phyloP scores from a whole-genome alignment of 2,797 vertebrate species.

The Eurystomus glaucurus region DNA sequence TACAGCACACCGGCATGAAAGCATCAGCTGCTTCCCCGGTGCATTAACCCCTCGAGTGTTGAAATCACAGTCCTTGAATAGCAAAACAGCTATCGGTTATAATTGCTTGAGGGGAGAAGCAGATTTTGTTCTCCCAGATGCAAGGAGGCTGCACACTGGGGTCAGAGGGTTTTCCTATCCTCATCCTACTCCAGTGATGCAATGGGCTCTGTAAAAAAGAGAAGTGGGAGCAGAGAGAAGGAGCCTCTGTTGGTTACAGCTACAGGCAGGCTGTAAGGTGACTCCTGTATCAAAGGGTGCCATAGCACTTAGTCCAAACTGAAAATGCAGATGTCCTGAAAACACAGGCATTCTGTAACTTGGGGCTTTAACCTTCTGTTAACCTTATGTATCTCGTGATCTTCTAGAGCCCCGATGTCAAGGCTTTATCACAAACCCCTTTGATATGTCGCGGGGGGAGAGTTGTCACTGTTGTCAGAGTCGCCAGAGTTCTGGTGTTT shows the following conservation, averaged over 20 bases:
- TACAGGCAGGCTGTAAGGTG: neutral
- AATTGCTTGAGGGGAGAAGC: constrained; percentile 57
- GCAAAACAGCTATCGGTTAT: constrained; percentile 50
- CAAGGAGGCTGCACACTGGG: neutral
- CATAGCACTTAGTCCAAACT: neutral
- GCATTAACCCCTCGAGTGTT: constrained; percentile 72
- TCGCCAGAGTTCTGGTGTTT: neutral
- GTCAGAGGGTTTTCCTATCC: constrained; percentile 3
- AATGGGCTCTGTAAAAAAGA: neutral
- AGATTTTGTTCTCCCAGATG: constrained; percentile 13
- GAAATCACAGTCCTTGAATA: constrained; percentile 56
- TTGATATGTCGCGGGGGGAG: neutral
- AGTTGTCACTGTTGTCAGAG: neutral
- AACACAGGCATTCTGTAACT: neutral
- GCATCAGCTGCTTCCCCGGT: constrained; percentile 68
- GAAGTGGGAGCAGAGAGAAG: neutral
- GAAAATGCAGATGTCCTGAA: constrained; percentile 10
- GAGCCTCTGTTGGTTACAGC: neutral
- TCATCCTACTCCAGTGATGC: neutral
- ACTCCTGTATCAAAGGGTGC: neutral
- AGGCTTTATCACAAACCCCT: neutral
- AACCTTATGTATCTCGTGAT: neutral
- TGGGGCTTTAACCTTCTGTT: constrained; percentile 3
- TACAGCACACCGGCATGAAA: constrained; percentile 61
- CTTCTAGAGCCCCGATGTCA: neutral